Evolutionary conservation across 2,888 invertebrate genomes (phyloP).

Genomic region (Merodon equestris): DNA sequence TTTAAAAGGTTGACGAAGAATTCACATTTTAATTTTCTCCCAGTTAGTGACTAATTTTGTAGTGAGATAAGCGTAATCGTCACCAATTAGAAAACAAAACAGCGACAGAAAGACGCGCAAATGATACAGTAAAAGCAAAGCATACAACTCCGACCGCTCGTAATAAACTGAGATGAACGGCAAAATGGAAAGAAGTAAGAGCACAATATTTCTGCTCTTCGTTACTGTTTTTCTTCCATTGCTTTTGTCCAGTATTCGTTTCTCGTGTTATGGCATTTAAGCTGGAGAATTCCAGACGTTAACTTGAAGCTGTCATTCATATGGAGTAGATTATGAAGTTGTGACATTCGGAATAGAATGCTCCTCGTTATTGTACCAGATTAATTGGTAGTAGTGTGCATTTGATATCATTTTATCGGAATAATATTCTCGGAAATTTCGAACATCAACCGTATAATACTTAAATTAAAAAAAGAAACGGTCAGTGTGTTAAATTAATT

Average conservation of each 20-base stretch:
- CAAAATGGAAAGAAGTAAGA: not conserved
- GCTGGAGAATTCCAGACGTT: slow-evolving; percentile 7
- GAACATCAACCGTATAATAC: too few relatives aligned
- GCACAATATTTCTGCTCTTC: slow-evolving; percentile 5
- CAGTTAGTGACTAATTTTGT: too few relatives aligned
- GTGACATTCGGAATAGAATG: not conserved
- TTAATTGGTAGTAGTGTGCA: not conserved
- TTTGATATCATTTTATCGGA: too few relatives aligned
- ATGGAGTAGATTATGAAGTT: not conserved
- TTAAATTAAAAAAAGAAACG: too few relatives aligned
- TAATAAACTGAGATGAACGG: slow-evolving; percentile 57
- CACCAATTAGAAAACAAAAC: not conserved
- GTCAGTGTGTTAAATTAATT: too few relatives aligned
- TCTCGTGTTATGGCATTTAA: not conserved
- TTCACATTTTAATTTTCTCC: slow-evolving; percentile 9
- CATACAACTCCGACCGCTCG: slow-evolving; percentile 43
- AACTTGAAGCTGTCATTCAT: too few relatives aligned
- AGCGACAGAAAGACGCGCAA: not conserved
- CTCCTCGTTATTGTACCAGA: not conserved
- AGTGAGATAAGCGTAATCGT: too few relatives aligned
- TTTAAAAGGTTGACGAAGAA: not conserved
- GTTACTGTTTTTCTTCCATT: slow-evolving; percentile 1
- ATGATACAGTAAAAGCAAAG: too few relatives aligned
- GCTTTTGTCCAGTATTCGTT: not conserved
- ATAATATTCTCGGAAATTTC: too few relatives aligned